phyloP scores from a whole-genome alignment of 2,888 invertebrate species.

The Catocala sponsa region DNA sequence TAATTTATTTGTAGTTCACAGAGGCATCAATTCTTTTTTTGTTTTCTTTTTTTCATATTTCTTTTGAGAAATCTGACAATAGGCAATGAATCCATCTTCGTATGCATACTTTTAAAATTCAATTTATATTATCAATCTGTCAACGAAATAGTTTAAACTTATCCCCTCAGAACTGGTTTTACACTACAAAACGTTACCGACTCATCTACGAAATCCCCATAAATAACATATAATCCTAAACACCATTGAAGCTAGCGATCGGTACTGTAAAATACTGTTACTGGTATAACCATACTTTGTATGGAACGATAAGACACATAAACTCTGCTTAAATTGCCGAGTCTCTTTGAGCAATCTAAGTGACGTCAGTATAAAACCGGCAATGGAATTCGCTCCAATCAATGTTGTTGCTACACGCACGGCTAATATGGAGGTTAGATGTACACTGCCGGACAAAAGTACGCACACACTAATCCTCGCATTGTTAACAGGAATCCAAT shows the following conservation, averaged over 20 bases:
- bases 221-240: conserved; percentile 78
- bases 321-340: conserved; percentile 51
- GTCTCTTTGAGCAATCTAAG: conserved; percentile 14
- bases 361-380: conserved; percentile 23
- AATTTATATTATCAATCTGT: conserved; percentile 57
- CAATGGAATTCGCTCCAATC: conserved; percentile 33
- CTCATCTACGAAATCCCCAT: conserved; percentile 69
- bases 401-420: conserved; percentile 31
- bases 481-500: conserved; percentile 86
- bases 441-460: conserved; percentile 73
- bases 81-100: conserved; percentile 1
- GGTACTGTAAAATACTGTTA: conserved; percentile 69
- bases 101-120: conserved; percentile 35
- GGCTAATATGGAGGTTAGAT: conserved; percentile 32
- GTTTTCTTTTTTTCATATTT: not conserved
- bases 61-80: not conserved
- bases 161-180: conserved; percentile 52
- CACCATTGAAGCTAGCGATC: conserved; percentile 69
- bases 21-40: not conserved
- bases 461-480: conserved; percentile 76
- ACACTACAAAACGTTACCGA: conserved; percentile 64
- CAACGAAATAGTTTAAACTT: conserved; percentile 55
- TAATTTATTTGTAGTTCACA: too few relatives aligned
- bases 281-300: conserved; percentile 40
- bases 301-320: conserved; percentile 20